These are phyloP conservation scores for Drosophila rubida DNA, from an alignment of 2,888 invertebrate species.

Conservation along the genomic window DNA sequence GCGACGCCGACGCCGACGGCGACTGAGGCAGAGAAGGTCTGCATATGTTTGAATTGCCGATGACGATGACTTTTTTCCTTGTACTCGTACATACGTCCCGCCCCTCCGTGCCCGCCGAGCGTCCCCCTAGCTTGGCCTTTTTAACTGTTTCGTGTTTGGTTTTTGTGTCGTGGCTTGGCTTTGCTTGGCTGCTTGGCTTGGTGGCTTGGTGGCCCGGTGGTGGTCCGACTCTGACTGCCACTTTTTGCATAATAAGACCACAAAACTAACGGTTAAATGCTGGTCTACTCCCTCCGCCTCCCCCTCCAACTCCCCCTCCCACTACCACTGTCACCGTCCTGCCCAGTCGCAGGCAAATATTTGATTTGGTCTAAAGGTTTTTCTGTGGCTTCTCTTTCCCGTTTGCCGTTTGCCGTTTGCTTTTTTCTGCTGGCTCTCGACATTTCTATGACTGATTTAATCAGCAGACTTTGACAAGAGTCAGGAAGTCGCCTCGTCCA, in stretches of 20 bases:
- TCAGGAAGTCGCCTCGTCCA: conserved; percentile 72
- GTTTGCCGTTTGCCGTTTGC: conserved; percentile 16
- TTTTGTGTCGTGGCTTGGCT: conserved; percentile 69
- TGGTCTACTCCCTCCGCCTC: conserved; percentile 36
- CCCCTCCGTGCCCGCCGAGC: conserved; percentile 11
- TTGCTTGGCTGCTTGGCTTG: conserved; percentile 55
- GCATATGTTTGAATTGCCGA: conserved; percentile 81
- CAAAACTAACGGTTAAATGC: conserved; percentile 81
- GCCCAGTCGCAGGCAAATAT: conserved; percentile 68
- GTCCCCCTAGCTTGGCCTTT: conserved; percentile 43
- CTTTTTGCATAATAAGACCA: conserved; percentile 81
- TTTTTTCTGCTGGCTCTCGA: conserved; percentile 55
- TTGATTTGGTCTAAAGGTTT: conserved; percentile 79
- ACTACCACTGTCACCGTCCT: conserved; percentile 34
- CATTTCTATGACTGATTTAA: conserved; percentile 82
- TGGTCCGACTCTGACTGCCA: conserved; percentile 62
- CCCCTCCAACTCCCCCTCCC: neutral
- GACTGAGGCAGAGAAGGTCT: conserved; percentile 32
- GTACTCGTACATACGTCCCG: conserved; percentile 52
- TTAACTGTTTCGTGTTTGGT: conserved; percentile 79
- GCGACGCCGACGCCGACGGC: conserved; percentile 13
- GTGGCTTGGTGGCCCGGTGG: no score
- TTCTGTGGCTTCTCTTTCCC: conserved; percentile 32
- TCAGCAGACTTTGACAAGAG: conserved; percentile 80
- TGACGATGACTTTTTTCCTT: conserved; percentile 73